Percentiles rank a stretch among this genome's conserved stretches.
Conservation (phyloP, 2,113 vertebrate genomes). For the Rhinolophus sinicus region DNA sequence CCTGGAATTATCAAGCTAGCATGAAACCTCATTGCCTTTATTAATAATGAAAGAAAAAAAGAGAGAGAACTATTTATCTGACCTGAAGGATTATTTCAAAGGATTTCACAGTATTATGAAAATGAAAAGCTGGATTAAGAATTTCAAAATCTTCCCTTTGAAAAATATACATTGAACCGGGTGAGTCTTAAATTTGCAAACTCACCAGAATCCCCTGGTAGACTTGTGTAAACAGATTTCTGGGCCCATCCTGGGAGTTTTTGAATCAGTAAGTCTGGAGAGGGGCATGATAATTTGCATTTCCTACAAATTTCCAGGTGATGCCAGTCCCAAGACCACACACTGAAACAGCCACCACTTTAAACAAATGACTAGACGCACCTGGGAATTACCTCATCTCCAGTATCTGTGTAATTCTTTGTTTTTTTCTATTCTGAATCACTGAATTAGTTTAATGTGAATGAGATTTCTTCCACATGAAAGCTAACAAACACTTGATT, state of each 20-base stretch:
- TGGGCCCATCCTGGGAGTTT: background rate
- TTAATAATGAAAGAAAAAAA: background rate
- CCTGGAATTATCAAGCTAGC: constrained; percentile 11
- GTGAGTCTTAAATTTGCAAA: background rate
- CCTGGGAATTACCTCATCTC: constrained; percentile 9
- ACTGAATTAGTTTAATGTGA: constrained; percentile 50
- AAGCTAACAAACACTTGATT: constrained; percentile 49
- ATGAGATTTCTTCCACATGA: constrained; percentile 66
- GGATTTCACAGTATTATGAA: background rate
- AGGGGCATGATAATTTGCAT: background rate
- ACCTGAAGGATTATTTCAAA: constrained; percentile 14
- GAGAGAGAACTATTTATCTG: background rate
- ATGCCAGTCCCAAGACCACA: background rate
- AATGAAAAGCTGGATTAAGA: background rate
- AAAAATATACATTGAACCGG: background rate
- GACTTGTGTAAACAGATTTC: background rate
- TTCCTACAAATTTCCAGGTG: background rate
- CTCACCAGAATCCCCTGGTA: background rate
- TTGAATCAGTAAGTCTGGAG: background rate
- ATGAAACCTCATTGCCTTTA: background rate
- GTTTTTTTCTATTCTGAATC: constrained; percentile 22
- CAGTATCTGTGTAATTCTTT: background rate
- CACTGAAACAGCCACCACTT: background rate
- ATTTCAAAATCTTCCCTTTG: background rate
- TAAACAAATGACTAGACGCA: background rate